Percentiles rank a stretch among this genome's conserved stretches.
Conservation (phyloP, 2,797 vertebrate species). For the Helicolenus hilgendorfi region DNA sequence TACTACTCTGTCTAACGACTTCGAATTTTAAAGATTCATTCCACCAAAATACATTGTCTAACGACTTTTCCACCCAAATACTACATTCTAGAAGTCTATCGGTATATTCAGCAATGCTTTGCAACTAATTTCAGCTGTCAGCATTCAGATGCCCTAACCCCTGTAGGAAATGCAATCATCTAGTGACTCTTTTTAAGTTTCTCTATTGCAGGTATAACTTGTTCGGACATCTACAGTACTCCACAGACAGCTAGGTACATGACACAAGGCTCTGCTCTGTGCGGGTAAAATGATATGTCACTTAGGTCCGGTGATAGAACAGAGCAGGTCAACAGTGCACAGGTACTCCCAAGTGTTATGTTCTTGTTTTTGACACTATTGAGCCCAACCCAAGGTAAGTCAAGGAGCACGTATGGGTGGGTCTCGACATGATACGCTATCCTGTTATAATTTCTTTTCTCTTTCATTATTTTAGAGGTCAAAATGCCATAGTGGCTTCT, state of each 20-base stretch:
- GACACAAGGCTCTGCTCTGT: not conserved
- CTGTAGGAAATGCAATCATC: too few species aligned
- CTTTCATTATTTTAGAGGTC: not conserved
- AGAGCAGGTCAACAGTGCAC: not conserved
- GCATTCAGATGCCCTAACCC: too few species aligned
- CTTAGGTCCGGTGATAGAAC: not conserved
- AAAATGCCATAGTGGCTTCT: not conserved
- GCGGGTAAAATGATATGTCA: not conserved
- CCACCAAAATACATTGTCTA: too few species aligned
- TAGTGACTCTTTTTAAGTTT: not conserved
- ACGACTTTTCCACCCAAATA: too few species aligned
- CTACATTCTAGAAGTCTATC: too few species aligned
- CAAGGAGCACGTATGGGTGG: not conserved
- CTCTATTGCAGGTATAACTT: not conserved
- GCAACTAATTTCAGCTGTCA: too few species aligned
- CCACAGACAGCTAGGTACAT: not conserved
- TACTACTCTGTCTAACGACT: too few species aligned
- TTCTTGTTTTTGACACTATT: slow-evolving; percentile 29
- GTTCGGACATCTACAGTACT: not conserved
- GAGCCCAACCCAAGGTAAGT: not conserved
- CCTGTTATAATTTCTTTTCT: not conserved
- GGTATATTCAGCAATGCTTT: too few species aligned
- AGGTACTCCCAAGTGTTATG: slow-evolving; percentile 14
- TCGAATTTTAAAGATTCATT: too few species aligned
- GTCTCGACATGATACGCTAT: not conserved